These are phyloP conservation scores for Planococcus citri DNA, from an alignment of 1,140 invertebrate genomes.

Conservation along the genomic window DNA sequence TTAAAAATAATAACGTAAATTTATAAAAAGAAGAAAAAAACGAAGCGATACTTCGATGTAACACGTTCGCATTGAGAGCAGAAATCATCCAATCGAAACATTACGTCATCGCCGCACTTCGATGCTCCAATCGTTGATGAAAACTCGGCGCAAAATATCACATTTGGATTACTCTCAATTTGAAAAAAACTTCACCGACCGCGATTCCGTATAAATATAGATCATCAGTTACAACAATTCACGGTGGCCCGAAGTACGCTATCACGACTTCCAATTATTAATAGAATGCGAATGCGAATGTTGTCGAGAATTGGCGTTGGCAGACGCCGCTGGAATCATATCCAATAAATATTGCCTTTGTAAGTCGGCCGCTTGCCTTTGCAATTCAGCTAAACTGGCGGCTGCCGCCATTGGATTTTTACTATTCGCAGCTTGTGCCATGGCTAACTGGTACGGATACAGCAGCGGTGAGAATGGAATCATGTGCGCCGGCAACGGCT, in stretches of 20 bases:
- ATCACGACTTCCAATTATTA: conserved; percentile 5
- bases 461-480: conserved; percentile 71
- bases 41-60: neutral
- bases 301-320: neutral
- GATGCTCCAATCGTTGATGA: neutral
- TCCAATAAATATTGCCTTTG: conserved; percentile 92
- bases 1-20: too few species aligned
- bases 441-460: conserved; percentile 73
- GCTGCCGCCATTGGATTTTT: conserved; percentile 36
- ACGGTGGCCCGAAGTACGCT: neutral
- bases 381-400: conserved; percentile 55
- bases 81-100: too few species aligned
- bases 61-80: neutral
- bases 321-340: conserved; percentile 59
- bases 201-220: too few species aligned
- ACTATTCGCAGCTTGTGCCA: conserved; percentile 48
- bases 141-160: neutral
- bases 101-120: too few species aligned
- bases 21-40: neutral
- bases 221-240: neutral
- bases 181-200: too few species aligned
- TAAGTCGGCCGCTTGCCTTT: conserved; percentile 66
- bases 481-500: conserved; percentile 54
- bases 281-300: neutral
- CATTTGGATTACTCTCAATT: neutral